These are phyloP conservation scores for Meghimatium bilineatum DNA, from an alignment of 2,888 invertebrate species.

Conservation along the genomic window DNA sequence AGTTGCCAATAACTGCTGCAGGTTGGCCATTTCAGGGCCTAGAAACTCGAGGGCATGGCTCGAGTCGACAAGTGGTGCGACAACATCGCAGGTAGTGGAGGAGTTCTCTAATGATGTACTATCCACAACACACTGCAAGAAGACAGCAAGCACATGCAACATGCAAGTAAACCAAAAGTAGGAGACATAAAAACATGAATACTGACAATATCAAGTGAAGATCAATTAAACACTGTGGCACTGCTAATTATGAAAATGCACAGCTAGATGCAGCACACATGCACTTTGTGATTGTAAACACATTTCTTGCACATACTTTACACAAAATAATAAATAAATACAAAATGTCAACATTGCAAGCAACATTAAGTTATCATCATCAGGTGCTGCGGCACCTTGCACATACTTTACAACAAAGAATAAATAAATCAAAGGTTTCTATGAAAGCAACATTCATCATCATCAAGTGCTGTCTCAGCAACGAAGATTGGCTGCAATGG, in stretches of 20 bases:
- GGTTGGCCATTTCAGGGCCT: constrained; percentile 78
- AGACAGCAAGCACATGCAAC: constrained; percentile 56
- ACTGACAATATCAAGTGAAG: constrained; percentile 7
- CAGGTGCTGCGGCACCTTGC: too few species aligned
- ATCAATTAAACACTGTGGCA: not conserved
- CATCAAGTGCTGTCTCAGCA: too few species aligned
- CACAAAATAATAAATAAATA: not conserved
- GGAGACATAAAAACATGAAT: constrained; percentile 11
- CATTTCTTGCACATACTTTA: not conserved
- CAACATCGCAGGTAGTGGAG: constrained; percentile 45
- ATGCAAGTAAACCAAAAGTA: constrained; percentile 51
- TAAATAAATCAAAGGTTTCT: too few species aligned
- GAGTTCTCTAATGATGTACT: constrained; percentile 41
- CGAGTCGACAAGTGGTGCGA: constrained; percentile 27
- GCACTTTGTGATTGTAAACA: not conserved
- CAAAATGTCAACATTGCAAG: too few species aligned
- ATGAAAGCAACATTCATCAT: too few species aligned
- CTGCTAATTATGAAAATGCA: constrained; percentile 9
- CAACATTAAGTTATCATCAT: too few species aligned
- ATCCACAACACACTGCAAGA: constrained; percentile 54
- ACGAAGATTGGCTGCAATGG: too few species aligned
- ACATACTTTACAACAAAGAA: too few species aligned
- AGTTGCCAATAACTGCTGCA: constrained; percentile 78
- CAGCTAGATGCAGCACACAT: not conserved
- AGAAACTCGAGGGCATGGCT: constrained; percentile 74